Evolutionary conservation across 2,888 invertebrate species (phyloP).

Genomic region (Pterostichus madidus): DNA sequence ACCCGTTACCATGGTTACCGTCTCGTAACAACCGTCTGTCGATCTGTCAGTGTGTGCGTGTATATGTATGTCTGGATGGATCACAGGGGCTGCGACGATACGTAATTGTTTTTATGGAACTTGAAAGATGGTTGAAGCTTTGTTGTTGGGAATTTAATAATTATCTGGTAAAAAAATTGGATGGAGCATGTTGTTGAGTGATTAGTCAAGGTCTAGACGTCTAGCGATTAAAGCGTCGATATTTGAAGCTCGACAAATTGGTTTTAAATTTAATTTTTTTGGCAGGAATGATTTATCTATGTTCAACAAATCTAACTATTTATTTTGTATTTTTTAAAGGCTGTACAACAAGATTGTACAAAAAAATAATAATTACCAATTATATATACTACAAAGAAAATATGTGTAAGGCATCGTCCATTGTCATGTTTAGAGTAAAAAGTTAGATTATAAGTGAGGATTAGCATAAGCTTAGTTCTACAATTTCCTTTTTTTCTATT

Average conservation of each 20-base stretch:
- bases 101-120: background rate
- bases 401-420: no score
- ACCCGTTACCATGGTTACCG: slow-evolving; percentile 55
- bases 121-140: background rate
- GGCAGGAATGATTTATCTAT: background rate
- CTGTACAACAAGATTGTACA: no score
- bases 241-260: background rate
- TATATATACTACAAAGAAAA: no score
- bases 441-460: no score
- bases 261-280: background rate
- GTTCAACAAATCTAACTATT: background rate
- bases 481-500: no score
- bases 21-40: slow-evolving; percentile 30
- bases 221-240: slow-evolving; percentile 4
- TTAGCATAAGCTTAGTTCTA: no score
- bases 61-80: slow-evolving; percentile 1
- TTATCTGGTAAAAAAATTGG: background rate
- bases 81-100: background rate
- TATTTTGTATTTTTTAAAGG: no score
- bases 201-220: background rate
- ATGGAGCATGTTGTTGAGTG: background rate
- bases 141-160: slow-evolving; percentile 6
- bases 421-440: no score
- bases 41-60: background rate
- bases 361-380: no score